Percentiles rank a stretch among this genome's conserved stretches.
Conservation (phyloP, 1,140 invertebrate species). For the Drosophila sturtevanti region DNA sequence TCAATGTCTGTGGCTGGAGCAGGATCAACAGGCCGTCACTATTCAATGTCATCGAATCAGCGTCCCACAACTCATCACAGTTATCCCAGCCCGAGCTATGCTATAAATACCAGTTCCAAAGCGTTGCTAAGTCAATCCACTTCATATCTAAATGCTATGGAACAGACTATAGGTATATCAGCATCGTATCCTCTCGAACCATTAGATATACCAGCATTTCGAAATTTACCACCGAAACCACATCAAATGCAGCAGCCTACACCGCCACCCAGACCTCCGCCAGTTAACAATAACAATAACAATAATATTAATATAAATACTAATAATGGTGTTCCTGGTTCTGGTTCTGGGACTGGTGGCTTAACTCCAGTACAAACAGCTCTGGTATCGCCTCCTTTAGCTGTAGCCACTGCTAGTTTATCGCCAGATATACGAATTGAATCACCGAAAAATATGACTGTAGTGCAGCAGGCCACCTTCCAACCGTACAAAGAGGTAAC, state of each 20-base stretch:
- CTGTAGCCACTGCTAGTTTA: slow-evolving; percentile 70
- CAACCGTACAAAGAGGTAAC: slow-evolving; percentile 96
- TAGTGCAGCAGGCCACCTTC: slow-evolving; percentile 93
- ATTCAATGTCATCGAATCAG: slow-evolving; percentile 72
- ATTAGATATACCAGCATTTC: slow-evolving; percentile 62
- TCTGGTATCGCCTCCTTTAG: slow-evolving; percentile 55
- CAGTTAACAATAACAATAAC: slow-evolving; percentile 46
- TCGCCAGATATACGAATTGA: slow-evolving; percentile 86
- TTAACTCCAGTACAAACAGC: slow-evolving; percentile 47
- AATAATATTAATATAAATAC: slow-evolving; percentile 35
- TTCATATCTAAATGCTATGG: slow-evolving; percentile 75
- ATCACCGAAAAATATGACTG: slow-evolving; percentile 90
- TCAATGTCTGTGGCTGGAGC: slow-evolving; percentile 72
- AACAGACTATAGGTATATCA: slow-evolving; percentile 71
- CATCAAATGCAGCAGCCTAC: slow-evolving; percentile 67
- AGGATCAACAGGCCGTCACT: slow-evolving; percentile 43
- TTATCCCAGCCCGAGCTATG: slow-evolving; percentile 50
- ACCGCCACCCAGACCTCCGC: slow-evolving; percentile 81
- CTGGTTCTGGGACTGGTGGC: slow-evolving; percentile 20
- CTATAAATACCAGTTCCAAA: slow-evolving; percentile 54
- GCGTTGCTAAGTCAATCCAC: slow-evolving; percentile 74
- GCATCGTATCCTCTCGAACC: slow-evolving; percentile 74
- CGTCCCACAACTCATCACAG: slow-evolving; percentile 33
- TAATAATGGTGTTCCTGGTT: slow-evolving; percentile 16
- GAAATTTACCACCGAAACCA: slow-evolving; percentile 68